A percentile compares a stretch with the other conserved stretches of the same genome.
phyloP scores from a whole-genome alignment of 2,888 invertebrate species.

The Pachycephus smyrnensis region DNA sequence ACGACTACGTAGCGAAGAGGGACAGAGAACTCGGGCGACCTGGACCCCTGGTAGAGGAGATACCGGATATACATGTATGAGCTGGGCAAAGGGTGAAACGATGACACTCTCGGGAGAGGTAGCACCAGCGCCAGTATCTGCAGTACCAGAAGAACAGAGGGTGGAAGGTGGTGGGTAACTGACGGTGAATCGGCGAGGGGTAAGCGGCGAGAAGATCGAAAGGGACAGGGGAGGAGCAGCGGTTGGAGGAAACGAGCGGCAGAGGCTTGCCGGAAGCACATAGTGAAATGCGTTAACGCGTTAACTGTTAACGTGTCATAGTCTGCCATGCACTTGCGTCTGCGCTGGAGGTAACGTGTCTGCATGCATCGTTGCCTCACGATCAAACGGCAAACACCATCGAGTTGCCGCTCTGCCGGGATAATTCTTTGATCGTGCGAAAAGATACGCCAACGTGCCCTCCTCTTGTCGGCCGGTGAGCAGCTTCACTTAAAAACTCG shows the following conservation, averaged over 20 bases:
- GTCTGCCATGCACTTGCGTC: slow-evolving; percentile 22
- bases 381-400: slow-evolving; percentile 57
- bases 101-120: background rate
- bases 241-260: slow-evolving; percentile 17
- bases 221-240: background rate
- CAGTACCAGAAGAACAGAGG: slow-evolving; percentile 8
- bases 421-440: slow-evolving; percentile 64
- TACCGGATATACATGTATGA: slow-evolving; percentile 16
- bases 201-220: slow-evolving; percentile 7
- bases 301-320: slow-evolving; percentile 42
- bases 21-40: slow-evolving; percentile 43
- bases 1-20: slow-evolving; percentile 50
- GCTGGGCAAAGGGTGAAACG: slow-evolving; percentile 10
- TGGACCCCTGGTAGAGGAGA: slow-evolving; percentile 38
- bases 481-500: slow-evolving; percentile 13
- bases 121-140: slow-evolving; percentile 3
- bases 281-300: slow-evolving; percentile 48
- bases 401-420: slow-evolving; percentile 49
- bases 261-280: background rate
- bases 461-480: slow-evolving; percentile 17
- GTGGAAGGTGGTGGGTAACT: slow-evolving; percentile 10
- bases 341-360: slow-evolving; percentile 30
- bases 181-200: background rate
- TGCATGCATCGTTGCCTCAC: slow-evolving; percentile 51
- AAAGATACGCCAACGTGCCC: slow-evolving; percentile 52